phyloP scores from a whole-genome alignment of 2,113 vertebrate genomes.

The Ptilorrhoa leucosticta region DNA sequence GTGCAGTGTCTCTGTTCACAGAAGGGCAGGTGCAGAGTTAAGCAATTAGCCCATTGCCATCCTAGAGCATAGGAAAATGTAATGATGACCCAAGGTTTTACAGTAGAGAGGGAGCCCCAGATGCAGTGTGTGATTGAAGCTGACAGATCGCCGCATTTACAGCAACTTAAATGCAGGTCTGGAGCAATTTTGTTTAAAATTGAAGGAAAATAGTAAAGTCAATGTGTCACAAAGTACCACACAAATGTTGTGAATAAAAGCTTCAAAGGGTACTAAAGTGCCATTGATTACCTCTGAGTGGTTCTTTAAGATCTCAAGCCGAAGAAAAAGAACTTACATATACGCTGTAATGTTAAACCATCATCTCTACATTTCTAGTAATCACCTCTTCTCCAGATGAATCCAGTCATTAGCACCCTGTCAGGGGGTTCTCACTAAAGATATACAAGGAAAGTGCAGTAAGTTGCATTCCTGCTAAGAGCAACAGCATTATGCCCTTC shows the following conservation, averaged over 20 bases:
- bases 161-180: constrained; percentile 15
- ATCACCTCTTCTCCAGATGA: background rate
- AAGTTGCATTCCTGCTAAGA: background rate
- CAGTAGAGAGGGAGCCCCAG: background rate
- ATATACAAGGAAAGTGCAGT: background rate
- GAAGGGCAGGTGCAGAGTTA: background rate
- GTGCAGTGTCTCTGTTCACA: background rate
- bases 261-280: constrained; percentile 57
- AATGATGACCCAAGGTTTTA: background rate
- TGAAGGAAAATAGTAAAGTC: constrained; percentile 50
- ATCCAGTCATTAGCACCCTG: background rate
- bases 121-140: background rate
- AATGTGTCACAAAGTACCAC: constrained; percentile 23
- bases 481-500: background rate
- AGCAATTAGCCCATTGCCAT: background rate
- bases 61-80: background rate
- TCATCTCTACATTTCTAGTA: constrained; percentile 8
- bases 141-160: constrained; percentile 1
- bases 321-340: background rate
- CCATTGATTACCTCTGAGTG: constrained; percentile 55
- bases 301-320: constrained; percentile 23
- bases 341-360: background rate
- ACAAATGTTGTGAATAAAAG: constrained; percentile 43
- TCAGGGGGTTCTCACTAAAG: background rate
- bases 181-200: constrained; percentile 31